Base-by-base conservation (phyloP, 2,113 vertebrate species). In the Albula goreensis region DNA sequence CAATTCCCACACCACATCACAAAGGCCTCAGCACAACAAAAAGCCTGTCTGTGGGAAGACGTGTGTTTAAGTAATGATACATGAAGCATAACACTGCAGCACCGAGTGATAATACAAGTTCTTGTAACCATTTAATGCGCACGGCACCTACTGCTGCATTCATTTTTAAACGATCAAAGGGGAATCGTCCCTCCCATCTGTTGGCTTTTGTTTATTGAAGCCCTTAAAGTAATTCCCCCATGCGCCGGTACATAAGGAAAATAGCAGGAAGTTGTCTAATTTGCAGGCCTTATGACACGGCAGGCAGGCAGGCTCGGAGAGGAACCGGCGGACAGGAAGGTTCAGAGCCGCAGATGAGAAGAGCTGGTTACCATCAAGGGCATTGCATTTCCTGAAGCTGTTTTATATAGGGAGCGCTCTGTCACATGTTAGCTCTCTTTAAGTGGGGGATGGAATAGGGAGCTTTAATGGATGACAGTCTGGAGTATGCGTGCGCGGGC, bases 41-140 rank as follows among this genome's bases (percentile, higher is more conserved):
- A 92, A 92, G 89, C 91, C 89, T 92, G 91, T 92, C 89, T 90
- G 89, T 84, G 81, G 90, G 88, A 90, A 93, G 92, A 94, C 90
- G 86, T 90, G 90, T 92, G 93, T 93, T 91, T 89, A 90, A 91
- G 89, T 89, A 90, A 90, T 86, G 86, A 87, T 78, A 88, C 90
- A 89, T 53, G 87, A 92, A 89, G 85, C 89, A 84, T 83, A 87
- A 83, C 83, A 88, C 84, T 86, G 87, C 88, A 87, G 83, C n/a
- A 53, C 88, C 84, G 82, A 91, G 85, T 57, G 78, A 91, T 86
- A 86, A 88, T 84, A 2, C 8, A 85, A 50, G 53, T 87, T 74
- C 87, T 74, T 80, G 74, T 86, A 74, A 60, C 86, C 77, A 80
- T 80, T 84, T 80, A 77, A 87, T 85, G 81, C 31, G 56, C n/a